phyloP scores from a whole-genome alignment of 2,113 vertebrate species.

The Eptesicus fuscus region DNA sequence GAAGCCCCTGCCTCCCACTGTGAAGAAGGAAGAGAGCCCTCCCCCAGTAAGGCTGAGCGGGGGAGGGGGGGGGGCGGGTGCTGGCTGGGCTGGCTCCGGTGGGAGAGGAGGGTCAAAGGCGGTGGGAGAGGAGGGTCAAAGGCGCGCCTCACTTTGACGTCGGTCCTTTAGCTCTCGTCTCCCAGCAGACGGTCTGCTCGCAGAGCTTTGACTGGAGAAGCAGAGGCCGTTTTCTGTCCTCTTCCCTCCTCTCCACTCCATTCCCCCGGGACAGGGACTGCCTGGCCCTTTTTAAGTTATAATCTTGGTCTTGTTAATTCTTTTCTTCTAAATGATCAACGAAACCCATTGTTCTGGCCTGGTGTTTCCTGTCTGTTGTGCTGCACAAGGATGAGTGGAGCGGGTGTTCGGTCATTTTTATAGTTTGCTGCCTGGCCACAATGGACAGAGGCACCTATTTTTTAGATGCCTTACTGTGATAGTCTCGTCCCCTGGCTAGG shows the following conservation, averaged over 20 bases:
- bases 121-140: not conserved
- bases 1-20: slow-evolving; percentile 92
- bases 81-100: not conserved
- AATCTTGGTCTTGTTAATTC: not conserved
- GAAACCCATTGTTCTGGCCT: not conserved
- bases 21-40: slow-evolving; percentile 89
- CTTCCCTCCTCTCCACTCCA: not conserved
- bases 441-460: not conserved
- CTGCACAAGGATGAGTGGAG: not conserved
- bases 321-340: not conserved
- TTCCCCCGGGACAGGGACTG: not conserved
- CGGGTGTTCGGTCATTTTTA: not conserved
- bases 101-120: not conserved
- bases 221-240: not conserved
- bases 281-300: not conserved
- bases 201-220: not conserved
- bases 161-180: not conserved
- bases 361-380: not conserved
- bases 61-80: too few relatives aligned
- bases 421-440: not conserved
- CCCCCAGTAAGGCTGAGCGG: slow-evolving; percentile 78
- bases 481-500: not conserved
- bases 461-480: not conserved
- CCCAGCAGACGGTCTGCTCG: not conserved
- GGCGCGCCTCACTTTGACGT: not conserved